Percentiles rank a stretch among this genome's conserved stretches.
Evolutionary conservation across 2,888 invertebrate species (phyloP).

Genomic region (Drosophila rubida): DNA sequence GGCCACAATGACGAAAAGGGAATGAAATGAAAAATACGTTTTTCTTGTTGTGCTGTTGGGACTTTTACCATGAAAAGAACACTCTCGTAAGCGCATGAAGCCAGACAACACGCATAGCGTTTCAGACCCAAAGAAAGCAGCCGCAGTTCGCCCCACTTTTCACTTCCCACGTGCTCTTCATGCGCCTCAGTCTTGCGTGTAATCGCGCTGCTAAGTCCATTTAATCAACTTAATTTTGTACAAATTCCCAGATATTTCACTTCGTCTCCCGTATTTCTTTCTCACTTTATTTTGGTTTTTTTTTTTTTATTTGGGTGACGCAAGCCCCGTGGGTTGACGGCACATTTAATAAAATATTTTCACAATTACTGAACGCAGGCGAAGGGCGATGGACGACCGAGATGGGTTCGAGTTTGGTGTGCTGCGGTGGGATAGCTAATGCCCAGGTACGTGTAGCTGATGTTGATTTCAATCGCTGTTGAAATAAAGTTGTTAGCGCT

Average conservation of each 20-base stretch:
- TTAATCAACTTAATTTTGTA: conserved; percentile 78
- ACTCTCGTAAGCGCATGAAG: conserved; percentile 17
- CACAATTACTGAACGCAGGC: conserved; percentile 34
- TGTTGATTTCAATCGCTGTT: conserved; percentile 65
- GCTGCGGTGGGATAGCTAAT: background rate
- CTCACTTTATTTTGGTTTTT: background rate
- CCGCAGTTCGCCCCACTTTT: background rate
- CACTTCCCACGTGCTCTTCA: conserved; percentile 3
- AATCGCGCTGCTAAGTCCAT: conserved; percentile 76
- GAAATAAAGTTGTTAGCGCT: conserved; percentile 65
- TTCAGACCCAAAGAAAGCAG: conserved; percentile 20
- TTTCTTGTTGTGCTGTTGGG: conserved; percentile 26
- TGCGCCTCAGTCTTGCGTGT: conserved; percentile 66
- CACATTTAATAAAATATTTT: conserved; percentile 66
- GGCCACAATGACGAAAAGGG: conserved; percentile 43
- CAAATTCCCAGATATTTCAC: conserved; percentile 72
- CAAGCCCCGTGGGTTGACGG: conserved; percentile 45
- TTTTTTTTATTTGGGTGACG: conserved; percentile 53
- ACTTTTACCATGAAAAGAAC: conserved; percentile 32
- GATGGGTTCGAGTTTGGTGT: too few species aligned
- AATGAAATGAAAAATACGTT: conserved; percentile 69
- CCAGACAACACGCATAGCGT: conserved; percentile 50
- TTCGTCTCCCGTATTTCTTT: conserved; percentile 31
- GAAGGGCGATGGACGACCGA: background rate
- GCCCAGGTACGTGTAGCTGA: conserved; percentile 34